Conservation (phyloP, 2,888 invertebrate species). For the Gandaritis pyraliata region DNA sequence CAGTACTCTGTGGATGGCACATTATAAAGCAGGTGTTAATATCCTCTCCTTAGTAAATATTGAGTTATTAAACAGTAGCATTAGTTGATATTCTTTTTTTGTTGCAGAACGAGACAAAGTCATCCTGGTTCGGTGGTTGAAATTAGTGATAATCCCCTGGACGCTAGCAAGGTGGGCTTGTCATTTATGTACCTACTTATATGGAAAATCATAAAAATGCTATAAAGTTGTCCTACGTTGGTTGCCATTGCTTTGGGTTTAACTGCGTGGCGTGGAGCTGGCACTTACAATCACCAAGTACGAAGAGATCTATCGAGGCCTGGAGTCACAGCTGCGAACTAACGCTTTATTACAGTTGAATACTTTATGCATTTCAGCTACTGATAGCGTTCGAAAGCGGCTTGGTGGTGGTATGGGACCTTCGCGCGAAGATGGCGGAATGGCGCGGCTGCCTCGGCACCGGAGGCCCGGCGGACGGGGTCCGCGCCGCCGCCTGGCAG, state of each 20-base stretch:
- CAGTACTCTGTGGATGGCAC: no score
- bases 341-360: neutral
- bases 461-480: constrained; percentile 90
- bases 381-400: constrained; percentile 98
- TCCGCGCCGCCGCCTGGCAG: constrained; percentile 97
- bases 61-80: no score
- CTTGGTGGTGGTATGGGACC: constrained; percentile 97
- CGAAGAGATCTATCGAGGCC: no score
- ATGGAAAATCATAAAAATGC: no score
- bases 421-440: constrained; percentile 93
- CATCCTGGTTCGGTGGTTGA: constrained; percentile 99
- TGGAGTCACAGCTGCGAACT: no score
- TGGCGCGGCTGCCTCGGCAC: constrained; percentile 91
- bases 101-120: constrained; percentile 94
- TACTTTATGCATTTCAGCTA: constrained; percentile 84
- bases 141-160: constrained; percentile 98
- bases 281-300: no score
- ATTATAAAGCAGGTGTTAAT: no score
- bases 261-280: no score
- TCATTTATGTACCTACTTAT: no score
- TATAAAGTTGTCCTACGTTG: no score
- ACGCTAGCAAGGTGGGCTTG: constrained; percentile 94
- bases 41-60: no score
- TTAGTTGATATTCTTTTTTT: constrained; percentile 39
- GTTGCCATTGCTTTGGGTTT: no score